phyloP scores from a whole-genome alignment of 2,797 vertebrate genomes.

The Petrocephalus sullivani region DNA sequence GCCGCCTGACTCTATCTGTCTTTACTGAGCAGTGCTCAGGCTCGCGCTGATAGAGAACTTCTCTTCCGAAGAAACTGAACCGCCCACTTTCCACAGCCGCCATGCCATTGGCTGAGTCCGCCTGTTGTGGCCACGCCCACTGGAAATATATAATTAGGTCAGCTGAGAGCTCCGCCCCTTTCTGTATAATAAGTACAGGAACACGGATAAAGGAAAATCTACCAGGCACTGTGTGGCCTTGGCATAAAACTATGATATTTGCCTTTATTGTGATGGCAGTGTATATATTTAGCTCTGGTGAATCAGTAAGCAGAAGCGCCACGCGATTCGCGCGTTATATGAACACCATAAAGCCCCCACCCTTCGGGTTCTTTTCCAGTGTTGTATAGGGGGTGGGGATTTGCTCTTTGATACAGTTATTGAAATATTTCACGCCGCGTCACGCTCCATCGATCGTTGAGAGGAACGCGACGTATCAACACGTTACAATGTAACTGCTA shows the following conservation, averaged over 20 bases:
- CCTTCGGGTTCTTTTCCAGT: slow-evolving; percentile 18
- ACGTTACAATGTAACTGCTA: slow-evolving; percentile 28
- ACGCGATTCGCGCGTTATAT: not conserved
- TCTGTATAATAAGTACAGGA: not conserved
- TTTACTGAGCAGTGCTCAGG: slow-evolving; percentile 61
- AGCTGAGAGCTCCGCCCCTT: slow-evolving; percentile 30
- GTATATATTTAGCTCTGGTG: not conserved
- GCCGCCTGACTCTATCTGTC: slow-evolving; percentile 66
- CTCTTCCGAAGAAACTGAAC: slow-evolving; percentile 59
- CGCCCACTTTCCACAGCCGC: slow-evolving; percentile 51
- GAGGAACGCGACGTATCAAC: slow-evolving; percentile 28
- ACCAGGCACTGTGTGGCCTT: not conserved
- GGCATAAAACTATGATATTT: not conserved
- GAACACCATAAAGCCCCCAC: slow-evolving; percentile 25
- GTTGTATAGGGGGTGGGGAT: slow-evolving; percentile 37
- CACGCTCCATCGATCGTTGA: slow-evolving; percentile 32
- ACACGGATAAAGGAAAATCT: not conserved
- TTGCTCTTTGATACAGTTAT: slow-evolving; percentile 33
- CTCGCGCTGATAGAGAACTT: slow-evolving; percentile 70
- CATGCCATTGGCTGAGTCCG: slow-evolving; percentile 52
- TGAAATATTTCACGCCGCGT: slow-evolving; percentile 33
- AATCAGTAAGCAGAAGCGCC: not conserved
- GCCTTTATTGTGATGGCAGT: not conserved
- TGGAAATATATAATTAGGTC: slow-evolving; percentile 50
- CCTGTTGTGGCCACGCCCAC: slow-evolving; percentile 48